Evolutionary conservation across 2,113 vertebrate genomes (phyloP).

Genomic region (Strix aluco): DNA sequence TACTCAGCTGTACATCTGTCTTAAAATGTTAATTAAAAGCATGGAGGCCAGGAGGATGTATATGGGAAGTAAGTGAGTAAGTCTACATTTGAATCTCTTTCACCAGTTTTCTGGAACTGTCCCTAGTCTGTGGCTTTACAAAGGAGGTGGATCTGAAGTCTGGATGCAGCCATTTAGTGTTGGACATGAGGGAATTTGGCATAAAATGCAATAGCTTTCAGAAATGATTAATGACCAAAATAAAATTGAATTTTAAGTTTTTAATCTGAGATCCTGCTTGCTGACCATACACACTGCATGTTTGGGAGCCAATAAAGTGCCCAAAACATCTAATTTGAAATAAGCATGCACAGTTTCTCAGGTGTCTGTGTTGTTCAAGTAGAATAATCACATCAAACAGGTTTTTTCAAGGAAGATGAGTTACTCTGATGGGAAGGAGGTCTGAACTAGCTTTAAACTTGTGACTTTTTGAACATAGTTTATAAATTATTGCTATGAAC

Average conservation of each 20-base stretch:
- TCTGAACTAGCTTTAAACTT: background rate
- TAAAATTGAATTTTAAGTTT: background rate
- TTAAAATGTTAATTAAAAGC: background rate
- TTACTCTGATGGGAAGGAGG: background rate
- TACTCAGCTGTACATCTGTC: background rate
- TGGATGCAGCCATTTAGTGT: background rate
- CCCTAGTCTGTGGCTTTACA: background rate
- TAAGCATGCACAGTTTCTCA: background rate
- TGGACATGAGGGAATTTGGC: background rate
- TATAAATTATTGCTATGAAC: background rate
- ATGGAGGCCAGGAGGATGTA: background rate
- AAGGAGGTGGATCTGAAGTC: background rate
- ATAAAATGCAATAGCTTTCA: background rate
- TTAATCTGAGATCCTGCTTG: background rate
- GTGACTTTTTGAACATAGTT: background rate
- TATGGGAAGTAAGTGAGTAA: background rate
- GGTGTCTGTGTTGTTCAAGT: background rate
- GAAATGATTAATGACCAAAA: background rate
- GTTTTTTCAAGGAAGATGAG: background rate
- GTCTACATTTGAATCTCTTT: background rate
- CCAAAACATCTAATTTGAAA: background rate
- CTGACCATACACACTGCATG: background rate
- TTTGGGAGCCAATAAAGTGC: background rate
- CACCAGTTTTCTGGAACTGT: background rate
- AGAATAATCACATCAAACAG: background rate